phyloP scores from a whole-genome alignment of 2,797 vertebrate genomes.

The Acipenser oxyrinchus region DNA sequence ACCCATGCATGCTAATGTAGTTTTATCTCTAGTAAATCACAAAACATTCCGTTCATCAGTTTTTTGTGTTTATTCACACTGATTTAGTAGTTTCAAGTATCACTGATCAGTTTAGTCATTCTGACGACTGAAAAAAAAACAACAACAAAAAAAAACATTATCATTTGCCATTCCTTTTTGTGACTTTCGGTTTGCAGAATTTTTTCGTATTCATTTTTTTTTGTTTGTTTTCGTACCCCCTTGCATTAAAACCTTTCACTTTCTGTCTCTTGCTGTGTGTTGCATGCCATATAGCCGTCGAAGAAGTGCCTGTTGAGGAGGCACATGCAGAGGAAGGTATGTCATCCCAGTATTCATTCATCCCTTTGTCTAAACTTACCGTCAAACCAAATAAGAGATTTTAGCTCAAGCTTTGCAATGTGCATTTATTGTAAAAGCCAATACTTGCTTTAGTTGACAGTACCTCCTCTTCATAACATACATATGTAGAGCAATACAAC shows the following conservation, averaged over 20 bases:
- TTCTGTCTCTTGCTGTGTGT: slow-evolving; percentile 44
- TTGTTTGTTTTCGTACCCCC: slow-evolving; percentile 11
- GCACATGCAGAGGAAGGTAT: slow-evolving; percentile 72
- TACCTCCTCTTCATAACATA: slow-evolving; percentile 41
- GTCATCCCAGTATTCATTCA: slow-evolving; percentile 56
- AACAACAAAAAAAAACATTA: too few species aligned
- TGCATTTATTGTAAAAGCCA: too few species aligned
- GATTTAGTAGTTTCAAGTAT: too few species aligned
- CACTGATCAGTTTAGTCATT: too few species aligned
- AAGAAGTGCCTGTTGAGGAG: slow-evolving; percentile 51
- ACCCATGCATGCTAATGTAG: too few species aligned
- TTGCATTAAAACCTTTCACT: slow-evolving; percentile 12
- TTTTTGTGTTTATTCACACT: too few species aligned
- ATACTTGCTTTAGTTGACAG: slow-evolving; percentile 21
- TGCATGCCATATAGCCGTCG: slow-evolving; percentile 56
- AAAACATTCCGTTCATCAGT: too few species aligned
- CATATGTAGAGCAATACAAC: too few species aligned
- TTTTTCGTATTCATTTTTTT: slow-evolving; percentile 15
- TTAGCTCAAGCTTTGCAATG: background rate
- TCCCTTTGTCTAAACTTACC: slow-evolving; percentile 28
- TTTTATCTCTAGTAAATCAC: too few species aligned
- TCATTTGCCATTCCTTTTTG: too few species aligned
- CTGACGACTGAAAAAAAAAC: too few species aligned
- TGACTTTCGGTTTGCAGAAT: too few species aligned
- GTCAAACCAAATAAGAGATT: background rate